phyloP scores from a whole-genome alignment of 2,888 invertebrate genomes.

The Ectemnius continuus region DNA sequence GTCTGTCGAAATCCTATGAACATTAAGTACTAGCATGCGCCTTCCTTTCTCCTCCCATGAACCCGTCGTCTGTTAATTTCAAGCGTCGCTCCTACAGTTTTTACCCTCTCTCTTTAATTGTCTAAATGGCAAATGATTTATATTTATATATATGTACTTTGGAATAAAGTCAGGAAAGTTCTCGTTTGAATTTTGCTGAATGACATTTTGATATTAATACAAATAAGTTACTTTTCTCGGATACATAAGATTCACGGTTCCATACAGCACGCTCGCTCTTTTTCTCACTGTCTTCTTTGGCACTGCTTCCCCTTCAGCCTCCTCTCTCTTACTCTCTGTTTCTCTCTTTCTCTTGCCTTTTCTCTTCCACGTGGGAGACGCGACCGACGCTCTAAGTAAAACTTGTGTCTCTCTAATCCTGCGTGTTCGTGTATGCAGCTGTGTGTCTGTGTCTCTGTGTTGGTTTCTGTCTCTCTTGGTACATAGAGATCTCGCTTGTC shows the following conservation, averaged over 20 bases:
- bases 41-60: neutral
- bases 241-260: conserved; percentile 1
- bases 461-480: too few species aligned
- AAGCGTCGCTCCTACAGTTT: neutral
- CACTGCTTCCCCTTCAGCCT: conserved; percentile 11
- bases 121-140: too few species aligned
- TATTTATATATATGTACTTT: too few species aligned
- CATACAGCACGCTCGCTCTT: conserved; percentile 11
- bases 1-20: conserved; percentile 12
- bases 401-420: too few species aligned
- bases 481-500: too few species aligned
- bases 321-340: too few species aligned
- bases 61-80: neutral
- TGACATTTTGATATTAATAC: conserved; percentile 18
- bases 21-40: conserved; percentile 18
- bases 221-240: conserved; percentile 15
- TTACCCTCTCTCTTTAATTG: neutral
- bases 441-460: too few species aligned
- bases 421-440: too few species aligned
- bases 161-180: conserved; percentile 12
- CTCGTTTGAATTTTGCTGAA: conserved; percentile 10
- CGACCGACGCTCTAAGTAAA: too few species aligned
- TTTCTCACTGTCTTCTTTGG: conserved; percentile 7
- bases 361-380: too few species aligned
- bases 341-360: too few species aligned